Conservation (phyloP, 2,888 invertebrate species). For the Sarcophaga caerulescens region DNA sequence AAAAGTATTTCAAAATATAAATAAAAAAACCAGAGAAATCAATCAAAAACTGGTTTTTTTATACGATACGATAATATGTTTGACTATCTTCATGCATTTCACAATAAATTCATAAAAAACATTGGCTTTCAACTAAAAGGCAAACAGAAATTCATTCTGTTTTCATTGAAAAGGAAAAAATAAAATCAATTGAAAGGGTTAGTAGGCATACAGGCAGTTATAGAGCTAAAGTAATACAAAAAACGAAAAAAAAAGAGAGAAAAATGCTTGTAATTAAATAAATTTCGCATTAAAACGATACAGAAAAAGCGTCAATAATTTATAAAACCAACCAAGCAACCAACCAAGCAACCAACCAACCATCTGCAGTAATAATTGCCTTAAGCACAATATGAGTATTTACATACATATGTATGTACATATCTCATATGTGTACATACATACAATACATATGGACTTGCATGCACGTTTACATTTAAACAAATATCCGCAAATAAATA, state of each 20-base stretch:
- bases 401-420: too few relatives aligned
- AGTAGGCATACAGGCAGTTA: neutral
- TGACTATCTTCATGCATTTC: too few relatives aligned
- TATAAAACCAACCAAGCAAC: slow-evolving; percentile 36
- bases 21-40: too few relatives aligned
- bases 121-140: too few relatives aligned
- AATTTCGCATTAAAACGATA: slow-evolving; percentile 60
- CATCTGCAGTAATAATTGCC: slow-evolving; percentile 65
- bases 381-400: slow-evolving; percentile 29
- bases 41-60: too few relatives aligned
- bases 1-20: too few relatives aligned
- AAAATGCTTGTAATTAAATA: slow-evolving; percentile 56
- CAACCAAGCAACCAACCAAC: neutral
- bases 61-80: too few relatives aligned
- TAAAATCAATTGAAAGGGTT: too few relatives aligned
- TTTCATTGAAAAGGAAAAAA: too few relatives aligned
- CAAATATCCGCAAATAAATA: neutral
- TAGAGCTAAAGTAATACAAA: neutral
- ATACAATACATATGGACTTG: neutral
- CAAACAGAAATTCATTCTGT: too few relatives aligned
- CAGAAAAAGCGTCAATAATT: slow-evolving; percentile 59
- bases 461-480: neutral
- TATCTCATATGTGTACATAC: too few relatives aligned
- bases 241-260: neutral
- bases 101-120: too few relatives aligned